phyloP scores from a whole-genome alignment of 2,113 vertebrate genomes.

The Caloenas nicobarica region DNA sequence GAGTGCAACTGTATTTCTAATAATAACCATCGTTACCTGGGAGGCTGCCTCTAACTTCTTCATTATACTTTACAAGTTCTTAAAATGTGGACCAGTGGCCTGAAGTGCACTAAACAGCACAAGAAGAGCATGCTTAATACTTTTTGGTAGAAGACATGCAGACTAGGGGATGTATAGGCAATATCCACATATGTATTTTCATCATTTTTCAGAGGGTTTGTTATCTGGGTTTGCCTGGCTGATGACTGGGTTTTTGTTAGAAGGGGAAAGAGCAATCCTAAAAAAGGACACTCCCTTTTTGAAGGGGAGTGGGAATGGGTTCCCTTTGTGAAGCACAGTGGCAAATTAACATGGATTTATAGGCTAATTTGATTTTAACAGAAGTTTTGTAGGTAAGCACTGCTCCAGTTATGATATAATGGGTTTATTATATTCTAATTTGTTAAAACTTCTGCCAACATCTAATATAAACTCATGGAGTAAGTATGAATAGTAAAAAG shows the following conservation, averaged over 20 bases:
- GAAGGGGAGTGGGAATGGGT: background rate
- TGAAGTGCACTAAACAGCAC: no score
- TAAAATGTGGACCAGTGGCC: background rate
- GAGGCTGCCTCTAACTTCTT: background rate
- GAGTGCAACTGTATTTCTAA: background rate
- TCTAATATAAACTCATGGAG: background rate
- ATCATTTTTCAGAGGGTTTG: background rate
- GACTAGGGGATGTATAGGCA: background rate
- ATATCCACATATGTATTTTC: background rate
- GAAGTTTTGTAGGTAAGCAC: background rate
- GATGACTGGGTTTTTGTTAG: background rate
- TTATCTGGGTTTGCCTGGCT: background rate
- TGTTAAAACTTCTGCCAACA: background rate
- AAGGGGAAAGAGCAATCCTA: background rate
- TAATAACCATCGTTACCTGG: background rate
- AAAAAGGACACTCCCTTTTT: background rate
- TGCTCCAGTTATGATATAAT: background rate
- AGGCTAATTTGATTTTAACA: background rate
- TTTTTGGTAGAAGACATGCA: background rate
- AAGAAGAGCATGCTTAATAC: background rate
- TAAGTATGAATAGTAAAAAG: background rate
- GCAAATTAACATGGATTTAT: background rate
- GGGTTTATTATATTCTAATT: background rate
- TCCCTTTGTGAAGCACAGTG: background rate
- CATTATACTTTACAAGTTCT: background rate